Conservation (phyloP, 2,797 vertebrate genomes). For the Melanotaenia pygmaea region DNA sequence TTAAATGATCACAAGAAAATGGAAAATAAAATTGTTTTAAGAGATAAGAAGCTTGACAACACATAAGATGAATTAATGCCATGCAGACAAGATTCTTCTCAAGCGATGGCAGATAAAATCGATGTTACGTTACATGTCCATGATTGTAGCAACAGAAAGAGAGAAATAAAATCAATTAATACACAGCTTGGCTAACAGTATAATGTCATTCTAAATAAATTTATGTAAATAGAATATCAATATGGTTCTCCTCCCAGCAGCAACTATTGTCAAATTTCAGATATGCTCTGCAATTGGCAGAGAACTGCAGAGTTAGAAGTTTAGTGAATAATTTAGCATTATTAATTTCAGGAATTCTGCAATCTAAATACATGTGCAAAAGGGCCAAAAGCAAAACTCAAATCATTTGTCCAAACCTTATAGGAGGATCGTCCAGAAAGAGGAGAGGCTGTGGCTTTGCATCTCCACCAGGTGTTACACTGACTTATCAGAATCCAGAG, state of each 20-base stretch:
- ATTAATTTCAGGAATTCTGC: neutral
- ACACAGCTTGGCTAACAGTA: neutral
- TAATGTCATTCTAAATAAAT: neutral
- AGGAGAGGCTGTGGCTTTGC: too few species aligned
- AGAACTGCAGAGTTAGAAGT: neutral
- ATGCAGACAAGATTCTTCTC: neutral
- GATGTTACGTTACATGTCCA: neutral
- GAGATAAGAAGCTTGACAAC: neutral
- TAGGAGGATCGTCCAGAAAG: too few species aligned
- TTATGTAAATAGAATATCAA: neutral
- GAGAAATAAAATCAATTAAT: neutral
- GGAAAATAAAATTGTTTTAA: neutral
- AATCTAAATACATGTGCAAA: neutral
- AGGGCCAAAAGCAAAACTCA: neutral
- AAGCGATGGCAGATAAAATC: neutral
- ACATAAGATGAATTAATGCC: neutral
- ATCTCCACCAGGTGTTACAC: too few species aligned
- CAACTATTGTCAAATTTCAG: neutral
- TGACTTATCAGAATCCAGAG: too few species aligned
- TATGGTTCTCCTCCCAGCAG: neutral
- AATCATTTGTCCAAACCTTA: too few species aligned
- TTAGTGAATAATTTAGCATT: neutral
- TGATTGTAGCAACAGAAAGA: neutral
- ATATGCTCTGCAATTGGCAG: neutral
- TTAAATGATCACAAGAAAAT: slow-evolving; percentile 3